Base-by-base conservation (phyloP, 2,888 invertebrate genomes). In the Lysandra coridon region DNA sequence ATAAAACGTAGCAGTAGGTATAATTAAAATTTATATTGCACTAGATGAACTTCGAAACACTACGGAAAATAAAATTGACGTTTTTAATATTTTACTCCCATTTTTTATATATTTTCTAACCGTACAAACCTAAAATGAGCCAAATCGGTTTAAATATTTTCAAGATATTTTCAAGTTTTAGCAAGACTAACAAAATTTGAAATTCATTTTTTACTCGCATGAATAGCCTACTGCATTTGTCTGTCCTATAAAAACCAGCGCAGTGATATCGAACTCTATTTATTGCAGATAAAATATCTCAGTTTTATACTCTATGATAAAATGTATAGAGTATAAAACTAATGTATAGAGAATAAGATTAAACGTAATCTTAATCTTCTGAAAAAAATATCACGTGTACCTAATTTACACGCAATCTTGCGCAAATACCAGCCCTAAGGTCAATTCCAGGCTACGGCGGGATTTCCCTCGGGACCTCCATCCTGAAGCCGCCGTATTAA, bases 401-500 rank as follows among this genome's bases (percentile, higher is more conserved):
- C 30, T 64, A 10, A 69, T 69, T 69, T 37, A 17, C 33, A 17
- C 33, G 69, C 69, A 37, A 69, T 69, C 33, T 64, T 33, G 17
- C 33, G 69, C 5, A 69, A 37, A 69, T 69, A 69, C 30, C 33
- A 37, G 33, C 17, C 5, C 33, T 69, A 69, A 69, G 69, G 33
- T 69, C 69, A 69, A 69, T 69, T 69, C 33, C 33, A 69, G 69
- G 69, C 37, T 69, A 69, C 69, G 33, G 14, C 33, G 69, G 69
- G 69, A 69, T 69, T 69, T 69, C 69, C 69, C 69, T 5, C 33
- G 69, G 33, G 69, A 69, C 14, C 5, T 69, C 14, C 23, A 62
- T 33, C 64, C 69, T 17, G 33, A 14, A 69, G 69, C 69, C 69
- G 69, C 64, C 64, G 30, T 69, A 69, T 69, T 69, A 69, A 69